Evolutionary conservation across 2,888 invertebrate genomes (phyloP).

Genomic region (Athetis lepigone): DNA sequence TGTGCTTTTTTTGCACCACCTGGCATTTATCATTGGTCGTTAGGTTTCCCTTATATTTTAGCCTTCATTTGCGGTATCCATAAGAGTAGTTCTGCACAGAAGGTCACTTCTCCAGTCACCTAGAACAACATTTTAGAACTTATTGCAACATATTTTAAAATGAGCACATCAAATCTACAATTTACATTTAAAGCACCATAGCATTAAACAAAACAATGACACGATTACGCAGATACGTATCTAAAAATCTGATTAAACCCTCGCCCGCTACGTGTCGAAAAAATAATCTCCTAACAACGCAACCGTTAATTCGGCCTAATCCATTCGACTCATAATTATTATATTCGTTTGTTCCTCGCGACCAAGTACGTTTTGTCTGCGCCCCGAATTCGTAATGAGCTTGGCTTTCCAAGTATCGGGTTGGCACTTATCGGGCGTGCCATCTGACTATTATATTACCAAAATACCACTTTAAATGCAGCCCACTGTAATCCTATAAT

Average conservation of each 20-base stretch:
- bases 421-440: conserved; percentile 88
- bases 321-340: conserved; percentile 87
- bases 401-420: conserved; percentile 87
- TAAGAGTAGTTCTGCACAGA: not conserved
- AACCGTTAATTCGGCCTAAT: conserved; percentile 84
- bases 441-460: conserved; percentile 90
- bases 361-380: conserved; percentile 81
- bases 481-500: conserved; percentile 87
- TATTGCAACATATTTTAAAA: conserved; percentile 39
- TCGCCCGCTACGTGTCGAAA: conserved; percentile 69
- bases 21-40: no score
- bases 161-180: conserved; percentile 7
- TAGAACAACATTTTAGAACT: not conserved
- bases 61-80: not conserved
- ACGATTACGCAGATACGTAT: conserved; percentile 59
- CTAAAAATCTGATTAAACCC: conserved; percentile 65
- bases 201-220: conserved; percentile 52
- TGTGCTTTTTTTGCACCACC: no score
- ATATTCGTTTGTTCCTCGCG: conserved; percentile 87
- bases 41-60: not conserved
- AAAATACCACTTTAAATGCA: conserved; percentile 89
- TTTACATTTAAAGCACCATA: conserved; percentile 33
- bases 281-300: conserved; percentile 72
- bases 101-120: not conserved
- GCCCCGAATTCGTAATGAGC: conserved; percentile 88